Base-by-base conservation (phyloP, 2,888 invertebrate species). In the Ephialtes manifestator region DNA sequence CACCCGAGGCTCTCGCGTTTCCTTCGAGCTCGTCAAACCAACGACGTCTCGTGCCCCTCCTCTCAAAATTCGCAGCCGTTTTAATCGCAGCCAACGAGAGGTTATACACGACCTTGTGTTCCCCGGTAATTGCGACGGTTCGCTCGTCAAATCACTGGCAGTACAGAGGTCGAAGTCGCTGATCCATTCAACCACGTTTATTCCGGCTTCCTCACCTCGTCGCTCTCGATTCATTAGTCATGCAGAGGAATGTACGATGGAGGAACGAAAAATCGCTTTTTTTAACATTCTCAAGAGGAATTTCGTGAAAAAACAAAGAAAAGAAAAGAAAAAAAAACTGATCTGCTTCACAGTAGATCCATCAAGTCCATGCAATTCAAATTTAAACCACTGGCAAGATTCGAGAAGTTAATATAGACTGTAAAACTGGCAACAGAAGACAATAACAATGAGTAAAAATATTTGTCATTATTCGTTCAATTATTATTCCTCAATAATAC, bases 51-150 rank as follows among this genome's bases (percentile, higher is more conserved):
- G 55, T 43, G n/a, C 28, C 68, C n/a, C 43, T 58, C 24, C 20
- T 20, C 46, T 7, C 13, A 20, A 20, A 63, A 75, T 63, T 63
- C 51, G 60, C 63, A 11, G 31, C 43, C 24, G 20, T 71, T 63
- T 24, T 63, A 75, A 75, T 75, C 75, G 63, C 35, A 75, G 63
- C n/a, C 48, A 63, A 63, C 75, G 75, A 60, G 60, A 46, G 31
- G 11, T 48, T 75, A 11, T 46, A 31, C 43, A 67, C 60, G 35
- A 58, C 58, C 35, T 35, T 28, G 60, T 60, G 28, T 74, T 55
- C 28, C 28, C 43, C 43, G 4, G 46, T 75, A 75, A 75, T 75
- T 75, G 75, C 63, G 20, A 63, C 63, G 18, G 10, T 18, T 31
- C 15, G 60, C 18, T 75, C 63, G 63, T 75, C 75, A 63, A 75